phyloP scores from a whole-genome alignment of 2,888 invertebrate genomes.

The Merodon equestris region DNA sequence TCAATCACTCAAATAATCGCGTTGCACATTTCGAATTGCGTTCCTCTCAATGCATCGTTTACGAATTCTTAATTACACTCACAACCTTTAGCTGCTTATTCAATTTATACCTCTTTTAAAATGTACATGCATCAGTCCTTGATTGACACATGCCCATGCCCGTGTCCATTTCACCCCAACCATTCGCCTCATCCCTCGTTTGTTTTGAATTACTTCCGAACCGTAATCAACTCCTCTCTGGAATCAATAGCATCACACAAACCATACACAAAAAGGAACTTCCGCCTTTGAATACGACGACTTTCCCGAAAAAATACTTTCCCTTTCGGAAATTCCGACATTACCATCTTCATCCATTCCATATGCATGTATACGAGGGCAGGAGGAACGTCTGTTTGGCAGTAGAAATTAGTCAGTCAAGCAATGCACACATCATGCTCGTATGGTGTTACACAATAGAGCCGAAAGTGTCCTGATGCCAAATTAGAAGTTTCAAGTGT shows the following conservation, averaged over 20 bases:
- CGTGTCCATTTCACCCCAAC: no score
- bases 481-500: constrained; percentile 38
- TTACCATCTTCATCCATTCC: neutral
- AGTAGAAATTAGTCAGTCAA: constrained; percentile 20
- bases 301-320: constrained; percentile 31
- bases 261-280: constrained; percentile 2
- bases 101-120: neutral
- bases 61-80: no score
- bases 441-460: constrained; percentile 21
- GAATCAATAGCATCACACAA: no score
- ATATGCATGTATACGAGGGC: no score
- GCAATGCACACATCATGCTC: constrained; percentile 13
- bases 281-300: neutral
- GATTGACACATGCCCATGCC: no score
- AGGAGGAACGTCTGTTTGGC: neutral
- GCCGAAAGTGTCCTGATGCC: constrained; percentile 6
- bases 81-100: neutral
- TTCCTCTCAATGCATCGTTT: no score
- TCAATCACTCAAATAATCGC: no score
- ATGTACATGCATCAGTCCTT: no score
- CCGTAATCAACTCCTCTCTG: no score
- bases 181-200: no score
- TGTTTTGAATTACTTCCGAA: no score
- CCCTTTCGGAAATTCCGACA: constrained; percentile 15
- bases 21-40: no score